Conservation (phyloP, 1,140 invertebrate genomes). For the Panulirus ornatus region DNA sequence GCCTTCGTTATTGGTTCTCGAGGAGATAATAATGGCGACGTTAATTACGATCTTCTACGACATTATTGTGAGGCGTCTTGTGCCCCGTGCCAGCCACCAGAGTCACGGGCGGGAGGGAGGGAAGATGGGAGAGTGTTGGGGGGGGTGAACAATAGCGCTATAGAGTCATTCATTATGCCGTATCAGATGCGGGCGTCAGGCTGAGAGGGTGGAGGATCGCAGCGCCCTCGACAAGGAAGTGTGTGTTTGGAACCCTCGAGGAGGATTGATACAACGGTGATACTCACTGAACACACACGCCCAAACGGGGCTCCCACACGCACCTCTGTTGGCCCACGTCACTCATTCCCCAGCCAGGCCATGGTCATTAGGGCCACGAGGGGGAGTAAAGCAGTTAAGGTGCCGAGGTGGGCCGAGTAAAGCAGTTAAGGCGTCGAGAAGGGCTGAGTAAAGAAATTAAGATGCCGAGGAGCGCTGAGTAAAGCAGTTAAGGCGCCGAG, state of each 20-base stretch:
- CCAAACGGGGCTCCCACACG: conserved; percentile 28
- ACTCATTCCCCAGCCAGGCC: conserved; percentile 26
- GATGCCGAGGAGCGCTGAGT: conserved; percentile 18
- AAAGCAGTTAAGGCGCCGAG: background rate
- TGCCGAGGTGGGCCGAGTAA: background rate
- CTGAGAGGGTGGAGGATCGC: background rate
- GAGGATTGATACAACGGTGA: conserved; percentile 61
- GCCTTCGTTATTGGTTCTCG: no score
- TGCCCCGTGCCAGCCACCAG: background rate
- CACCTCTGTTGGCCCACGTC: conserved; percentile 56
- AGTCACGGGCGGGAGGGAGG: background rate
- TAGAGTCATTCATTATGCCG: conserved; percentile 26
- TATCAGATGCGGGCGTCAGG: conserved; percentile 33
- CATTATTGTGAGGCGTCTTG: background rate
- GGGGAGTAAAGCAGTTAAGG: background rate
- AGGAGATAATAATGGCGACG: no score
- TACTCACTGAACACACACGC: conserved; percentile 47
- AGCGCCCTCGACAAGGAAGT: conserved; percentile 34
- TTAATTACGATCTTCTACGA: no score
- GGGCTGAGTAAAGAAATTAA: conserved; percentile 7
- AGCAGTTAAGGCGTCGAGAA: conserved; percentile 7
- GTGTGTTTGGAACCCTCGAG: conserved; percentile 38
- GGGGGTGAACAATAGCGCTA: background rate
- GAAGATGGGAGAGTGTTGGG: background rate
- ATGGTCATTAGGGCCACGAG: conserved; percentile 42